Evolutionary conservation across 2,888 invertebrate genomes (phyloP).

Genomic region (Coecobrya sp.): DNA sequence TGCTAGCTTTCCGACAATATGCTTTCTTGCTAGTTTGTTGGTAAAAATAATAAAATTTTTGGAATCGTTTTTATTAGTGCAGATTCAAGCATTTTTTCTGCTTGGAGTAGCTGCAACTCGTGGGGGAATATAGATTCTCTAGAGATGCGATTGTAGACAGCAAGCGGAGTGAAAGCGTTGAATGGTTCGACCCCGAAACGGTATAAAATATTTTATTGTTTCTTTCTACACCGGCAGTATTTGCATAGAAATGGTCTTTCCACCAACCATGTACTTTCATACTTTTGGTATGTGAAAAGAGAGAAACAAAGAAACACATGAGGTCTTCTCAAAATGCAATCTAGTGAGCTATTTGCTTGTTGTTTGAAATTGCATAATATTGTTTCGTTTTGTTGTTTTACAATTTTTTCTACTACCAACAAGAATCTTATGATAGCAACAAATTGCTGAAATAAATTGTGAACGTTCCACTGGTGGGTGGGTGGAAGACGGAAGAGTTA

Average conservation of each 20-base stretch:
- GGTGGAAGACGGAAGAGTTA: too few species aligned
- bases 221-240: background rate
- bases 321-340: background rate
- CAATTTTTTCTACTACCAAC: background rate
- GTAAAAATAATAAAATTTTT: background rate
- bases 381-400: background rate
- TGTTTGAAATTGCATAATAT: background rate
- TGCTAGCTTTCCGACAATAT: background rate
- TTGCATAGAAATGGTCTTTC: constrained; percentile 20
- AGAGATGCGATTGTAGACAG: background rate
- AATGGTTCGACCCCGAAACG: background rate
- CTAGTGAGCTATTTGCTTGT: background rate
- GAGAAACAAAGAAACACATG: background rate
- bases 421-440: background rate
- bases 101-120: background rate
- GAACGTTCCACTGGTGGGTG: background rate
- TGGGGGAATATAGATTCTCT: constrained; percentile 8
- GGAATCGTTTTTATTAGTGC: background rate
- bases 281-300: background rate
- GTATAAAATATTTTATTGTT: constrained; percentile 24
- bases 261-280: background rate
- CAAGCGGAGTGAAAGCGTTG: background rate
- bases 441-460: background rate
- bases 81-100: background rate
- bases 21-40: background rate